Evolutionary conservation across 2,888 invertebrate species (phyloP).

Genomic region (Drosophila infuscata): DNA sequence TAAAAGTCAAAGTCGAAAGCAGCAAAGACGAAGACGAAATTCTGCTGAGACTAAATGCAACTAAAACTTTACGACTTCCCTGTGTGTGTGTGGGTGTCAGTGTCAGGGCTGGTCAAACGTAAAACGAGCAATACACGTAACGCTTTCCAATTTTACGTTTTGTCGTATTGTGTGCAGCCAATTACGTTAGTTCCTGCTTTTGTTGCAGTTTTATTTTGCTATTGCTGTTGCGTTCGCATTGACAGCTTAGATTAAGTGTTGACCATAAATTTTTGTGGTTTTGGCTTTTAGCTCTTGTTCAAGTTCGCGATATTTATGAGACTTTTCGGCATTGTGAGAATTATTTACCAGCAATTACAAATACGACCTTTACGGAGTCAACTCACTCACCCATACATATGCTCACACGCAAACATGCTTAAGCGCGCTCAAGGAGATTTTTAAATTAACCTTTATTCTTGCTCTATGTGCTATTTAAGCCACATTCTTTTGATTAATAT

Average conservation of each 20-base stretch:
- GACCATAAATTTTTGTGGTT: conserved; percentile 78
- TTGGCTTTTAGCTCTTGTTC: conserved; percentile 35
- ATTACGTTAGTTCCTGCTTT: conserved; percentile 56
- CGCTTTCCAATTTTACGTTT: conserved; percentile 62
- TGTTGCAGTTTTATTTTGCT: conserved; percentile 20
- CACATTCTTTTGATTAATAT: not conserved
- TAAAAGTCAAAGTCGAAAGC: conserved; percentile 82
- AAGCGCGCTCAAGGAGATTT: not conserved
- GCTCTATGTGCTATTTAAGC: not conserved
- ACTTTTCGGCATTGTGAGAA: conserved; percentile 53
- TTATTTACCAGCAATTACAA: conserved; percentile 65
- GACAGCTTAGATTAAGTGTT: conserved; percentile 84
- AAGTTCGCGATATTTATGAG: conserved; percentile 67
- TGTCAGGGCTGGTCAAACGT: conserved; percentile 41
- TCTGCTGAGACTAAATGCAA: conserved; percentile 63
- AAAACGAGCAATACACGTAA: conserved; percentile 54
- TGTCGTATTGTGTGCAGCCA: conserved; percentile 64
- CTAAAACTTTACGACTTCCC: conserved; percentile 74
- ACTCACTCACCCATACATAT: not conserved
- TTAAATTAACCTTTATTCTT: conserved; percentile 18
- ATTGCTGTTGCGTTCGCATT: conserved; percentile 51
- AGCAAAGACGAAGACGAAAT: conserved; percentile 51
- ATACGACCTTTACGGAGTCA: conserved; percentile 23
- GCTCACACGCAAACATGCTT: not conserved
- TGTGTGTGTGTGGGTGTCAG: conserved; percentile 1